Conservation (phyloP, 2,797 vertebrate genomes). For the Pitangus sulphuratus region DNA sequence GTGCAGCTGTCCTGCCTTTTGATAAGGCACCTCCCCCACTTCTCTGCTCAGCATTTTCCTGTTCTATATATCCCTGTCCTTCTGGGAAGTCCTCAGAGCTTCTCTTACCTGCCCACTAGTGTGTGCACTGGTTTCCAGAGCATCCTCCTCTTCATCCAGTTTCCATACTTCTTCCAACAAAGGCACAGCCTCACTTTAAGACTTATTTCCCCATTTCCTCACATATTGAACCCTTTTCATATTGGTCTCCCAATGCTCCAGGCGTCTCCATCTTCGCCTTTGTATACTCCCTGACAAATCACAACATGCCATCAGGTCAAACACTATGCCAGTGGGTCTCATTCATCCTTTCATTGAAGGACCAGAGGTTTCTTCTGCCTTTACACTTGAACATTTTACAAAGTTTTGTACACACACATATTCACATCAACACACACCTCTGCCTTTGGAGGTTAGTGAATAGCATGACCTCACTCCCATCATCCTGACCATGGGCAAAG, state of each 20-base stretch:
- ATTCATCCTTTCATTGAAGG: not conserved
- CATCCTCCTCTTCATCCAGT: not conserved
- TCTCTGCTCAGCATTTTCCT: not conserved
- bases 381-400: not conserved
- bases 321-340: accelerated
- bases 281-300: not conserved
- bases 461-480: not conserved
- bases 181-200: not conserved
- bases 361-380: not conserved
- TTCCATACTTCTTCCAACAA: not conserved
- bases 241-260: not conserved
- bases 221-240: not conserved
- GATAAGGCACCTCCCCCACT: not conserved
- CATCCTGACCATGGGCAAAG: not conserved
- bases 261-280: not conserved
- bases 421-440: not conserved
- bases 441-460: not conserved
- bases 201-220: not conserved
- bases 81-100: not conserved
- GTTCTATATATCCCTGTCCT: not conserved
- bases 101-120: not conserved
- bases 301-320: not conserved
- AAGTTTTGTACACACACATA: not conserved
- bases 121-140: not conserved
- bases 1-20: not conserved